Base-by-base conservation (phyloP, 2,888 invertebrate species). In the Heteromyza rotundicornis region DNA sequence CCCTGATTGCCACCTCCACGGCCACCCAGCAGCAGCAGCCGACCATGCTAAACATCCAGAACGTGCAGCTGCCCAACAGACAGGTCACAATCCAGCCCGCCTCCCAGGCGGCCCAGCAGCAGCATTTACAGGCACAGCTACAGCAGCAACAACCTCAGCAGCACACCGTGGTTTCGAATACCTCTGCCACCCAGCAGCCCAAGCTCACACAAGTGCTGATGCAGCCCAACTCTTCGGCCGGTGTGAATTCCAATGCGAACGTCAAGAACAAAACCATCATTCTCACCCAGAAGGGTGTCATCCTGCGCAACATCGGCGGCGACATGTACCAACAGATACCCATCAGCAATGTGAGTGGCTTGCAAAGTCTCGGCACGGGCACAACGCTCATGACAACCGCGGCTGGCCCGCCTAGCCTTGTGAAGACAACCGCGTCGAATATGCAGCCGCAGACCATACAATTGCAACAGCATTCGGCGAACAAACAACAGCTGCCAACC, bases 311-410 rank as follows among this genome's bases (percentile, higher is more conserved):
- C 60, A 82, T 84, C 59, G 82, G 83, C 1, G 80, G 82, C 2
- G 82, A 81, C 58, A 80, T 83, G 73, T 83, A 82, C 66, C 83
- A 83, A 59, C 82, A 82, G 66, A 83, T 84, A 64, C 83, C 83
- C 10, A 79, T 84, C n/a, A 80, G 81, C 47, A 83, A 82, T 67
- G 79, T 82, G 24, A 73, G 80, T 22, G 75, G 77, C 2, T 60
- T 83, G 63, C 75, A 80, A 52, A 74, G 76, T 27, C 70, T 81
- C 8, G 70, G 76, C 47, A 61, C 69, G 35, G 76, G 77, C 54
- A 74, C 79, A 2, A 81, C 82, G 52, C 72, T 81, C 2, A 76
- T 81, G 74, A 80, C 82, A 27, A 75, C 76, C 27, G 76, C 81
- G 68, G 79, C 79, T 47, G 81, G 81, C 24, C 80, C 82, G 66